A percentile compares a stretch with the other conserved stretches of the same genome.
phyloP scores from a whole-genome alignment of 53 echinoderm and acorn worm genomes.

The Crossaster papposus region DNA sequence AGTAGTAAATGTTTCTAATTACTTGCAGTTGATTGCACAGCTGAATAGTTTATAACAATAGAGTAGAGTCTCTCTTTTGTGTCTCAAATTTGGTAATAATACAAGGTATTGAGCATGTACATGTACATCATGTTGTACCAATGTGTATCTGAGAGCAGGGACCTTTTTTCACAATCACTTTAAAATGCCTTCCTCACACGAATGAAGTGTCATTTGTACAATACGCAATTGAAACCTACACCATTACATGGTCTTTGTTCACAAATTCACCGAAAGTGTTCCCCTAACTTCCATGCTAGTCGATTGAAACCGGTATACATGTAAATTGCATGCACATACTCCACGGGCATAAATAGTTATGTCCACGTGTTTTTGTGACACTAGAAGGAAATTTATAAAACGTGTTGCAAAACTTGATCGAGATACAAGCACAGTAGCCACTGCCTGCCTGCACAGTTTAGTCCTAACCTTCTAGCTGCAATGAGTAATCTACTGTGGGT shows the following conservation, averaged over 20 bases:
- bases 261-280: too few relatives aligned
- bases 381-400: background rate
- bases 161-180: too few relatives aligned
- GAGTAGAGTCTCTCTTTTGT: too few relatives aligned
- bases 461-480: background rate
- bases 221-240: background rate
- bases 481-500: conserved; percentile 44
- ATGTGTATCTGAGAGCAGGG: too few relatives aligned
- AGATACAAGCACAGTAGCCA: background rate
- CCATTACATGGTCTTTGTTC: too few relatives aligned
- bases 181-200: background rate
- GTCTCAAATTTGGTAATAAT: too few relatives aligned
- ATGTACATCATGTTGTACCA: background rate
- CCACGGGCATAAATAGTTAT: background rate
- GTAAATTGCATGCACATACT: too few relatives aligned
- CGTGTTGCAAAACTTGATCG: background rate
- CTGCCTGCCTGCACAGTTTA: background rate
- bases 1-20: too few relatives aligned
- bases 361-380: background rate
- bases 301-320: too few relatives aligned
- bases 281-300: too few relatives aligned
- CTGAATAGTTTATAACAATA: too few relatives aligned
- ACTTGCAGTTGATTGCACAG: too few relatives aligned
- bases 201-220: background rate
- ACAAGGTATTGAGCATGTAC: background rate